phyloP scores from a whole-genome alignment of 1,140 invertebrate species.

The Neuroterus valhalla region DNA sequence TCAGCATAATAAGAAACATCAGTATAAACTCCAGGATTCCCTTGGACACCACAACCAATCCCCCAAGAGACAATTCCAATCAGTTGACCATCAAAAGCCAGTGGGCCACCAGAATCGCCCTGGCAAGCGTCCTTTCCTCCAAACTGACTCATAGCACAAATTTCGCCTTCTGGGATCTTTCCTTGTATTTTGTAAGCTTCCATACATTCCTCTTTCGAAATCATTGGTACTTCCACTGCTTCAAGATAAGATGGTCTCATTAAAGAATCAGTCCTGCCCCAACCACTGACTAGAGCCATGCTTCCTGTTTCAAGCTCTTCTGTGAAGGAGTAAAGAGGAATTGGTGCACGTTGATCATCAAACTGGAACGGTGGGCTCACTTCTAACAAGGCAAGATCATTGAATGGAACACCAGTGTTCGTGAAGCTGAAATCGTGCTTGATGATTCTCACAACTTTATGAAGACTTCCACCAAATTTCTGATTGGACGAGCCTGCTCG shows the following conservation, averaged over 20 bases:
- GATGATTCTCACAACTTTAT: neutral
- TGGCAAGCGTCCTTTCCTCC: slow-evolving; percentile 76
- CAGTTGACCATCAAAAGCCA: slow-evolving; percentile 68
- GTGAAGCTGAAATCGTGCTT: neutral
- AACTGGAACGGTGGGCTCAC: slow-evolving; percentile 48
- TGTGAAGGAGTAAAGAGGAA: neutral
- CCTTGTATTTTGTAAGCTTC: slow-evolving; percentile 45
- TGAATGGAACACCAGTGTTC: neutral
- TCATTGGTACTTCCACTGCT: slow-evolving; percentile 52
- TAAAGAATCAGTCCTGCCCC: neutral
- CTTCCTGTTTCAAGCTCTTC: neutral
- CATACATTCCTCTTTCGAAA: slow-evolving; percentile 46
- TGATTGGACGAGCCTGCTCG: slow-evolving; percentile 36
- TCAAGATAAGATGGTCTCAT: neutral
- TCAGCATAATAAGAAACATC: slow-evolving; percentile 67
- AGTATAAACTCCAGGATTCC: slow-evolving; percentile 77
- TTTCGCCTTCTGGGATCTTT: slow-evolving; percentile 52
- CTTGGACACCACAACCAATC: slow-evolving; percentile 73
- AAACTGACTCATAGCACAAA: slow-evolving; percentile 72
- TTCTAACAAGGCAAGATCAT: neutral
- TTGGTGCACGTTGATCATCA: slow-evolving; percentile 32
- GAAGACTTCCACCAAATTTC: neutral
- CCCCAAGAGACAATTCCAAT: slow-evolving; percentile 78
- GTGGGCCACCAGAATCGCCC: slow-evolving; percentile 74
- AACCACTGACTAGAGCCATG: slow-evolving; percentile 4